Conservation (phyloP, 2,888 invertebrate species). For the Hirtodrosophila histrioides region DNA sequence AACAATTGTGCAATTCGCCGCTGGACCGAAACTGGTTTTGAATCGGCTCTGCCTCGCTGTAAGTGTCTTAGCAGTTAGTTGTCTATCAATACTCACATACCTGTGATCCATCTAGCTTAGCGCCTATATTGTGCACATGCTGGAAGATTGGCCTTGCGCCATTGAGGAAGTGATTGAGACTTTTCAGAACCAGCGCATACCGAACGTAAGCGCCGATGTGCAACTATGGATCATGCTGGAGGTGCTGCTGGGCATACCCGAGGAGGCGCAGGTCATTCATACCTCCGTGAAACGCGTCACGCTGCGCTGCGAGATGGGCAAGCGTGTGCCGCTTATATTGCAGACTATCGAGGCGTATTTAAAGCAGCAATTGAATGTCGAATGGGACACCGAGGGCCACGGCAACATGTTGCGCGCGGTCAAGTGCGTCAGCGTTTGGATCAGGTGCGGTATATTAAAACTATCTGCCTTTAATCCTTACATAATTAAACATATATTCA, state of each 20-base stretch:
- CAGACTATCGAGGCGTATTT: constrained; percentile 82
- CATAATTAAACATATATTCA: constrained; percentile 25
- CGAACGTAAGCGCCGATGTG: constrained; percentile 87
- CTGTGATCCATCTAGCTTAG: constrained; percentile 88
- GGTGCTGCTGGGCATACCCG: constrained; percentile 93
- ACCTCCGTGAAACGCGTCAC: constrained; percentile 83
- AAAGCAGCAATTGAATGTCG: constrained; percentile 75
- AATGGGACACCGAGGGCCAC: constrained; percentile 84
- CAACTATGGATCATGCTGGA: constrained; percentile 90
- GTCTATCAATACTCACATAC: too few species aligned
- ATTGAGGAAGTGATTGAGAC: constrained; percentile 90
- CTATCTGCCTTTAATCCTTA: neutral
- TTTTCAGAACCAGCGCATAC: constrained; percentile 86
- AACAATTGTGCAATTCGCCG: constrained; percentile 90
- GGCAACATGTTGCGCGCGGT: constrained; percentile 86
- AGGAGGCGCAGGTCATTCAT: constrained; percentile 87
- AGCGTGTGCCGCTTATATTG: constrained; percentile 81
- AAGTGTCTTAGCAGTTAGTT: constrained; percentile 49
- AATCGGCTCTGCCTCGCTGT: constrained; percentile 95
- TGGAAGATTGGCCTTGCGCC: constrained; percentile 86
- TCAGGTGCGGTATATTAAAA: constrained; percentile 83
- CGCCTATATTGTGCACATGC: constrained; percentile 90
- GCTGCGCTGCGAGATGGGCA: constrained; percentile 81
- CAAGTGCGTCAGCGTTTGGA: constrained; percentile 87
- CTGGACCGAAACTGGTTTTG: constrained; percentile 93